A percentile compares a stretch with the other conserved stretches of the same genome.
Conservation (phyloP, 2,113 vertebrate species). For the Oreotrochilus melanogaster region DNA sequence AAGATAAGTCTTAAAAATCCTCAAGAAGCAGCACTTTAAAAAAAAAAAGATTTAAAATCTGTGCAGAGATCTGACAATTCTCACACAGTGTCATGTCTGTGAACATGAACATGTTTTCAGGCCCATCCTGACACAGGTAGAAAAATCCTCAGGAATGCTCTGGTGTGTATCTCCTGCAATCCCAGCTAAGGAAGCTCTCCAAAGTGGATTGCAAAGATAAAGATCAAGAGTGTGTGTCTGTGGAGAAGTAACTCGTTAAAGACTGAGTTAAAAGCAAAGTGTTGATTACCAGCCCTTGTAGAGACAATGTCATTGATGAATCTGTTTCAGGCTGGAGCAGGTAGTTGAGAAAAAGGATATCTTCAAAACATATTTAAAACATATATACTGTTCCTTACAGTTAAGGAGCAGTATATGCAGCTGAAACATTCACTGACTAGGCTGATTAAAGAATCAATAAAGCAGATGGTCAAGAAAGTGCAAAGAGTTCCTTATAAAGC, state of each 20-base stretch:
- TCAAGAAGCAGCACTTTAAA: neutral
- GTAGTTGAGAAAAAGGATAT: neutral
- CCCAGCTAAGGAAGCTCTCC: accelerated
- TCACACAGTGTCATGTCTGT: neutral
- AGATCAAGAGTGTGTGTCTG: neutral
- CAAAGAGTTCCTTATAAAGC: neutral
- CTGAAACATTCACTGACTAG: neutral
- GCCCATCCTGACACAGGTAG: neutral
- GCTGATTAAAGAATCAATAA: neutral
- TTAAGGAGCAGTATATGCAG: constrained; percentile 3
- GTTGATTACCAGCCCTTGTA: neutral
- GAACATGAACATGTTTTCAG: neutral
- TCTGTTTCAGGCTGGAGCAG: neutral
- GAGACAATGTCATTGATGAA: neutral
- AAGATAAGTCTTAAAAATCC: neutral
- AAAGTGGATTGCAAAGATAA: neutral
- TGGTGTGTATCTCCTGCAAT: neutral
- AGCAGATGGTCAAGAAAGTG: neutral
- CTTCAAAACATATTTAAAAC: neutral
- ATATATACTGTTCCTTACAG: neutral
- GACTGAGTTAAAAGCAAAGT: neutral
- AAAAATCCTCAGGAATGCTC: neutral
- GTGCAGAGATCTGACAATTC: neutral
- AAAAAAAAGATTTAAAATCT: neutral
- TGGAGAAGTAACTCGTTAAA: neutral